Conservation (phyloP, 2,113 vertebrate genomes). For the Xenopus laevis region DNA sequence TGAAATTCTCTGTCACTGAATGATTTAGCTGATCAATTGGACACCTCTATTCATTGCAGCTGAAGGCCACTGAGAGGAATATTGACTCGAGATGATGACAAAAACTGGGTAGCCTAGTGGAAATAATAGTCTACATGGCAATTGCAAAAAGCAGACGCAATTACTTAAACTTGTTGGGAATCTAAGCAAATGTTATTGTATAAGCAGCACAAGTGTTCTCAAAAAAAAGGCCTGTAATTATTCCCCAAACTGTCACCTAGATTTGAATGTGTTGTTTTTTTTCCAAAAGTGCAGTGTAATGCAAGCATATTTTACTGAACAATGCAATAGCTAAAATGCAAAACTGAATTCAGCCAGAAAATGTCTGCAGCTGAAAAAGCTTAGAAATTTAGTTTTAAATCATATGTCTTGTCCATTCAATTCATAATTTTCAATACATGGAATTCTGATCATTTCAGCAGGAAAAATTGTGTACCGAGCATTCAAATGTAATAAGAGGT, state of each 20-base stretch:
- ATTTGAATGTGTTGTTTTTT: not conserved
- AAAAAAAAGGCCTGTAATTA: slow-evolving; percentile 41
- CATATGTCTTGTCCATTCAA: no score
- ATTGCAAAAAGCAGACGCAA: slow-evolving; percentile 65
- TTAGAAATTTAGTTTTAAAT: no score
- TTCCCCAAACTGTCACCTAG: not conserved
- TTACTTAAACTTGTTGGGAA: slow-evolving; percentile 75
- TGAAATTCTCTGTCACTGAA: slow-evolving; percentile 66
- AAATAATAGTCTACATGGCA: slow-evolving; percentile 68
- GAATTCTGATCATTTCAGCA: no score
- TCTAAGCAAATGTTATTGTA: slow-evolving; percentile 66
- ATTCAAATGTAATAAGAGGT: no score
- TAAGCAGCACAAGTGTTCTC: slow-evolving; percentile 50
- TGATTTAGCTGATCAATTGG: slow-evolving; percentile 69
- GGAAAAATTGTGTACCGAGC: no score
- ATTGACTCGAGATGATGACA: slow-evolving; percentile 62
- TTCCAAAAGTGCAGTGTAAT: not conserved
- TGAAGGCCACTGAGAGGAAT: slow-evolving; percentile 57
- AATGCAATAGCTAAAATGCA: not conserved
- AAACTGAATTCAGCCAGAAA: not conserved
- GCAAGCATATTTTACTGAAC: not conserved
- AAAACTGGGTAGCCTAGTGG: slow-evolving; percentile 67
- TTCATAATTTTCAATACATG: no score
- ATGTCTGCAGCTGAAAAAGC: no score
- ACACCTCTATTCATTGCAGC: slow-evolving; percentile 68